Percentiles rank a stretch among this genome's conserved stretches.
These are phyloP conservation scores for Drosophila dunni DNA, from an alignment of 1,140 invertebrate species.

Conservation along the genomic window DNA sequence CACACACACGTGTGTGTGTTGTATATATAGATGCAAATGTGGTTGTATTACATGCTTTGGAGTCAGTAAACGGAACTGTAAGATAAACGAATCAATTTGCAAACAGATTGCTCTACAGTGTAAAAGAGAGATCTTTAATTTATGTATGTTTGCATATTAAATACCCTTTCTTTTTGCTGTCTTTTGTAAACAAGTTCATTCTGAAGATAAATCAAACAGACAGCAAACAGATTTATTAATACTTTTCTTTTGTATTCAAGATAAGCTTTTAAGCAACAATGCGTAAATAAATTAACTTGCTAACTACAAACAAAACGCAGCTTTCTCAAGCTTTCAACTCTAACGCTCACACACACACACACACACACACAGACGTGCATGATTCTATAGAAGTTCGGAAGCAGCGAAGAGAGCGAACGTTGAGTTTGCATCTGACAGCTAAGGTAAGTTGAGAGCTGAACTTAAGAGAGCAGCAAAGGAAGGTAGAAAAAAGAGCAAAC, in stretches of 20 bases:
- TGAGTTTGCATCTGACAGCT: slow-evolving; percentile 42
- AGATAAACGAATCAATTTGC: slow-evolving; percentile 30
- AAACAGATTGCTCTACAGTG: slow-evolving; percentile 4
- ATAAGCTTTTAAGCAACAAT: slow-evolving; percentile 8
- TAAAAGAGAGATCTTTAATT: background rate
- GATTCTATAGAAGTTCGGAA: slow-evolving; percentile 32
- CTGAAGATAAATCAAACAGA: background rate
- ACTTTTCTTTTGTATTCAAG: background rate
- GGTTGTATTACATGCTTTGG: slow-evolving; percentile 4
- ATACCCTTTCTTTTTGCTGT: slow-evolving; percentile 1
- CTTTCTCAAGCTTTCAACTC: slow-evolving; percentile 30
- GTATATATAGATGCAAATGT: slow-evolving; percentile 4
- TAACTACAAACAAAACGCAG: slow-evolving; percentile 7
- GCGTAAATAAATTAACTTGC: slow-evolving; percentile 19
- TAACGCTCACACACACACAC: slow-evolving; percentile 11
- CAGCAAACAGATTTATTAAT: slow-evolving; percentile 1
- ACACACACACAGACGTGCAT: background rate
- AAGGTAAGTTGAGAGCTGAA: slow-evolving; percentile 23
- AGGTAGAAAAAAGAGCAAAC: slow-evolving; percentile 23
- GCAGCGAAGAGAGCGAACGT: slow-evolving; percentile 27
- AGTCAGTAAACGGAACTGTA: slow-evolving; percentile 13
- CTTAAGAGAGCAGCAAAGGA: background rate
- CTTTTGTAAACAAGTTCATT: background rate
- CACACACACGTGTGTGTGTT: background rate
- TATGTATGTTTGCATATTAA: background rate